Percentiles rank a stretch among this genome's conserved stretches.
Evolutionary conservation across 2,888 invertebrate genomes (phyloP).

Genomic region (Seira ritae): DNA sequence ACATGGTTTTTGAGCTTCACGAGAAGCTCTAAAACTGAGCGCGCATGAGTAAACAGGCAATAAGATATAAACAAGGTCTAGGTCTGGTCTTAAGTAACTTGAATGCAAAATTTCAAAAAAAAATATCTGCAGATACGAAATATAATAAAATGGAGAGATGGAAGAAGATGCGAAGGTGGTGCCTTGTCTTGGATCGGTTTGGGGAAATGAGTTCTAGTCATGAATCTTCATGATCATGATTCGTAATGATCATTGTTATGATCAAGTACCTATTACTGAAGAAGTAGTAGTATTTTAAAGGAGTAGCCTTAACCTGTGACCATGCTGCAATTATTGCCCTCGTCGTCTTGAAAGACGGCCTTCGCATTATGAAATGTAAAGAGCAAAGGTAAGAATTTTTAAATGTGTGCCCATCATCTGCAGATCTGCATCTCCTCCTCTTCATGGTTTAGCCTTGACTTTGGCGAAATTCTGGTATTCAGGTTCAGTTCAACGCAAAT

Average conservation of each 20-base stretch:
- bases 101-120: background rate
- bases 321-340: constrained; percentile 39
- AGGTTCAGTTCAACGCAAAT: too few relatives aligned
- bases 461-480: too few relatives aligned
- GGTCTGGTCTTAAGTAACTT: constrained; percentile 21
- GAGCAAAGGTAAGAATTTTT: too few relatives aligned
- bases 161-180: constrained; percentile 7
- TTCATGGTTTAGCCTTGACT: too few relatives aligned
- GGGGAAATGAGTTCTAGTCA: constrained; percentile 16
- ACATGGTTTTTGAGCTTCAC: background rate
- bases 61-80: constrained; percentile 36
- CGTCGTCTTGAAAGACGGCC: background rate
- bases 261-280: background rate
- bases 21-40: constrained; percentile 20
- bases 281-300: constrained; percentile 17
- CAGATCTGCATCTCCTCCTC: constrained; percentile 6
- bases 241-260: constrained; percentile 5
- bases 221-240: constrained; percentile 14
- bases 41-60: constrained; percentile 33
- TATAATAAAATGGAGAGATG: background rate
- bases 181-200: background rate
- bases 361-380: background rate
- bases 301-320: constrained; percentile 55
- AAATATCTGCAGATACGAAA: background rate
- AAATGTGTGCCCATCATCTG: too few relatives aligned